phyloP scores from a whole-genome alignment of 2,888 invertebrate species.

The Thymelicus lineola region DNA sequence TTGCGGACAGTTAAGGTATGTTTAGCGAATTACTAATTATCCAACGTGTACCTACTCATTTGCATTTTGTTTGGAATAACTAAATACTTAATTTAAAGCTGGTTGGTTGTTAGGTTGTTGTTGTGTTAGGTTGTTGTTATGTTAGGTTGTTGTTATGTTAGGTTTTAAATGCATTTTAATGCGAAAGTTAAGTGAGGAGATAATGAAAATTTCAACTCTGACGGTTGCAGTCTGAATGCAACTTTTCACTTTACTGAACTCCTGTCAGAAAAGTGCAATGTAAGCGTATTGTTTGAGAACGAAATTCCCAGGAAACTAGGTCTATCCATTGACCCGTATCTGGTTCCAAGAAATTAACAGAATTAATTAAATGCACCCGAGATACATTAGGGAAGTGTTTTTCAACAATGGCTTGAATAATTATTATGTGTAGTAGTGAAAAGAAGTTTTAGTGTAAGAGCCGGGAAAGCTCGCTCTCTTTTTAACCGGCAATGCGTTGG shows the following conservation, averaged over 20 bases:
- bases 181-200: too few relatives aligned
- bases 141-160: too few relatives aligned
- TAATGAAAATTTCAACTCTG: neutral
- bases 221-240: neutral
- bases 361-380: neutral
- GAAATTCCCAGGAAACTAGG: conserved; percentile 30
- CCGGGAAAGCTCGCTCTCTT: too few relatives aligned
- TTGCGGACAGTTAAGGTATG: conserved; percentile 88
- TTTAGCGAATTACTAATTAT: conserved; percentile 57
- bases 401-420: neutral
- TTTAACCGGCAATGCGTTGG: neutral
- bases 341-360: conserved; percentile 13
- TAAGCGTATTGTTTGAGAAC: conserved; percentile 28
- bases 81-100: conserved; percentile 9
- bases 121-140: too few relatives aligned
- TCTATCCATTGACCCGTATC: conserved; percentile 31
- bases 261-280: conserved; percentile 22
- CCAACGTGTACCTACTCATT: conserved; percentile 20
- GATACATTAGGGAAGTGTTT: neutral
- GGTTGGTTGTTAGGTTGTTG: too few relatives aligned
- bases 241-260: conserved; percentile 1
- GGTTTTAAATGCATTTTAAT: neutral
- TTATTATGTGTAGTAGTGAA: too few relatives aligned
- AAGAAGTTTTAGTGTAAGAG: too few relatives aligned
- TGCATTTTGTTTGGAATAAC: conserved; percentile 24